Conservation (phyloP, 2,113 vertebrate species). For the Shinisaurus crocodilurus region DNA sequence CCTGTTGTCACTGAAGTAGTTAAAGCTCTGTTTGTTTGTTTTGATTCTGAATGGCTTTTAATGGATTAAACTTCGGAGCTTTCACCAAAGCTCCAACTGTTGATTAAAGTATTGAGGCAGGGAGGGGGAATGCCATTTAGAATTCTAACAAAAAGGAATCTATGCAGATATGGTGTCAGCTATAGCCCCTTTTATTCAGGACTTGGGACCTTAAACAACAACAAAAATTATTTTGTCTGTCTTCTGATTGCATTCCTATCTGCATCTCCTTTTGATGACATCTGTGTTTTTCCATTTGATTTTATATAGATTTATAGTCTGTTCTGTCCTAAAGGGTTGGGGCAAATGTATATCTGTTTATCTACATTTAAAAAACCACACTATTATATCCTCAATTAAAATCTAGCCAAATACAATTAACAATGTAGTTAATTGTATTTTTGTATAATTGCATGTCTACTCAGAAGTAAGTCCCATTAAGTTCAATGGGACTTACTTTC, state of each 20-base stretch:
- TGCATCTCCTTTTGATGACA: not conserved
- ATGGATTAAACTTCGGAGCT: constrained; percentile 85
- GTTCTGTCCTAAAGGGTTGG: not conserved
- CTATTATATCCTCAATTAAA: not conserved
- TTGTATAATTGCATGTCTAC: not conserved
- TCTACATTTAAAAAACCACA: not conserved
- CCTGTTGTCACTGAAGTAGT: constrained; percentile 84
- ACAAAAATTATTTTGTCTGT: not conserved
- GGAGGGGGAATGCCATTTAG: constrained; percentile 57
- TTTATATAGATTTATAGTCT: not conserved
- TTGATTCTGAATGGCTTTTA: constrained; percentile 85
- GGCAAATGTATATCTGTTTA: not conserved
- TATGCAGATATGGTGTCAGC: constrained; percentile 19
- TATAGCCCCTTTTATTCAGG: constrained; percentile 28
- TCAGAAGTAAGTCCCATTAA: not conserved
- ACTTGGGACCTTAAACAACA: not conserved
- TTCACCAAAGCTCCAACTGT: constrained; percentile 80
- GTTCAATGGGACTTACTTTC: not conserved
- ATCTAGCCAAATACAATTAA: not conserved
- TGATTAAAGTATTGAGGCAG: constrained; percentile 76
- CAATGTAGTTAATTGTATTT: not conserved
- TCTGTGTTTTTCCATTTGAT: not conserved
- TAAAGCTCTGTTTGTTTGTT: constrained; percentile 90
- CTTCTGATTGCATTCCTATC: not conserved
- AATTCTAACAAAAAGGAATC: constrained; percentile 56